phyloP scores from a whole-genome alignment of 2,113 vertebrate species.

The Ramphastos sulfuratus region DNA sequence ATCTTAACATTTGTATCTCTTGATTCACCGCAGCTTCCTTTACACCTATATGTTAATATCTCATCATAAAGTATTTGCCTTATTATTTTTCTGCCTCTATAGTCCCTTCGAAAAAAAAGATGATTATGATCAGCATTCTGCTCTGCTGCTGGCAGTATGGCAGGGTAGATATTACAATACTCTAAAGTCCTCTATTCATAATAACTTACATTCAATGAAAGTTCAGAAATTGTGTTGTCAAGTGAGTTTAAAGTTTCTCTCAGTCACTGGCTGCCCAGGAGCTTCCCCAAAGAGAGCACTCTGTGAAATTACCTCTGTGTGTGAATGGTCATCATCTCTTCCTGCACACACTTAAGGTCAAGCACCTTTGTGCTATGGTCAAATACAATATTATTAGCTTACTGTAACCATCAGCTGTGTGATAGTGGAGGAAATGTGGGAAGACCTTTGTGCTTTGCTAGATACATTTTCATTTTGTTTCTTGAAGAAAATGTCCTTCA shows the following conservation, averaged over 20 bases:
- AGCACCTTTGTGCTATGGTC: background rate
- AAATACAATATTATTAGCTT: background rate
- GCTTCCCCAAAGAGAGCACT: background rate
- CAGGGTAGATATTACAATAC: background rate
- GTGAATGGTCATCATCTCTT: background rate
- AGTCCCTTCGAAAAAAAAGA: slow-evolving; percentile 20
- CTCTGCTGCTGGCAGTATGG: background rate
- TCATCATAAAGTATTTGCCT: background rate
- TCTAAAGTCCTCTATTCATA: background rate
- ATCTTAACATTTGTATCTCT: background rate
- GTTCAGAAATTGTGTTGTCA: background rate
- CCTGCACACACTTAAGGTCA: background rate
- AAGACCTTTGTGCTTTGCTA: background rate
- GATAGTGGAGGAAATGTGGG: background rate
- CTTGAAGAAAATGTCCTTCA: background rate
- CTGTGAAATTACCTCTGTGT: background rate
- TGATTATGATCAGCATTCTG: background rate
- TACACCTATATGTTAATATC: background rate
- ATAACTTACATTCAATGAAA: background rate
- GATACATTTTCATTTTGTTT: background rate
- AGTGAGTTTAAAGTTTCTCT: background rate
- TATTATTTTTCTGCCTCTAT: background rate
- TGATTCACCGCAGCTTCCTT: background rate
- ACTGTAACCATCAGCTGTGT: background rate
- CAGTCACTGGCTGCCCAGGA: background rate